A percentile compares a stretch with the other conserved stretches of the same genome.
phyloP scores from a whole-genome alignment of 1,140 invertebrate genomes.

The Paracyclopina nana region DNA sequence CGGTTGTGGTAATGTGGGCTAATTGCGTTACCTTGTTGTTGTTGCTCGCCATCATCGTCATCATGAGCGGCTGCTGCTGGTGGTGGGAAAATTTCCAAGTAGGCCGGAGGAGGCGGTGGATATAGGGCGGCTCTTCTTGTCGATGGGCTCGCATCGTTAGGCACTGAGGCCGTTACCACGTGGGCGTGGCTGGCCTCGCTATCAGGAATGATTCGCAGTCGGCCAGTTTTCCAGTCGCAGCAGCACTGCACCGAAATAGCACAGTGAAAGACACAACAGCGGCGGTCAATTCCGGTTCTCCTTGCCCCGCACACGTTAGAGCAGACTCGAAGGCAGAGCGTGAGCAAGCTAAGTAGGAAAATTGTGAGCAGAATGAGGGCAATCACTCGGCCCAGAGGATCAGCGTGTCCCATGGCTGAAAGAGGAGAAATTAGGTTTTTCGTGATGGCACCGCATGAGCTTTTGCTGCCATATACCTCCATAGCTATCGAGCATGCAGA shows the following conservation, averaged over 20 bases:
- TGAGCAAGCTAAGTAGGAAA: neutral
- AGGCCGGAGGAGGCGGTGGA: neutral
- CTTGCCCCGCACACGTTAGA: neutral
- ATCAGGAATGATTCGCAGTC: neutral
- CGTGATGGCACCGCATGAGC: neutral
- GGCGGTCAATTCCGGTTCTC: too few species aligned
- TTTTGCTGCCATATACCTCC: neutral
- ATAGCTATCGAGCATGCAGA: neutral
- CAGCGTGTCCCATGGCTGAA: neutral
- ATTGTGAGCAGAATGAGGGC: neutral
- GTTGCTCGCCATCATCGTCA: too few species aligned
- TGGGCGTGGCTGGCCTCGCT: neutral
- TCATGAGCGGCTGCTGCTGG: too few species aligned
- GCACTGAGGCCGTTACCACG: neutral
- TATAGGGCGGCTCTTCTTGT: neutral
- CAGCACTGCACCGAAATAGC: constrained; percentile 1
- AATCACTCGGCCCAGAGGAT: neutral
- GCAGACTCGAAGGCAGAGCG: neutral
- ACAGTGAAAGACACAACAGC: neutral
- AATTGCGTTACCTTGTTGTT: too few species aligned
- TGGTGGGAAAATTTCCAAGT: neutral
- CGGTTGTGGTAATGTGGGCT: too few species aligned
- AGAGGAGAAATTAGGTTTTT: neutral
- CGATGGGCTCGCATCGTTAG: neutral
- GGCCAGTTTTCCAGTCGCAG: neutral